Base-by-base conservation (phyloP, 2,888 invertebrate genomes). In the Napeogenes inachia region DNA sequence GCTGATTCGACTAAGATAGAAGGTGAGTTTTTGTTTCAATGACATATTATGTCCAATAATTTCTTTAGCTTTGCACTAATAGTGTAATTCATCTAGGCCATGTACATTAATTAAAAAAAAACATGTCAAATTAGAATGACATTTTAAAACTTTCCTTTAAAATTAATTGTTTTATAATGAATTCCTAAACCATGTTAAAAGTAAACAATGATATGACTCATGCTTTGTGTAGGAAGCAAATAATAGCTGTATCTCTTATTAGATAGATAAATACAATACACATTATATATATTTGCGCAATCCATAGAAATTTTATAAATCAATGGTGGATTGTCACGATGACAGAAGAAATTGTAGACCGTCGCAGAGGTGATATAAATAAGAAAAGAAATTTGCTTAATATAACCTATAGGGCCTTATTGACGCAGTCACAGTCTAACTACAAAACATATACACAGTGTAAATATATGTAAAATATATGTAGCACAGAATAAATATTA, bases 1-100 rank as follows among this genome's bases (percentile, higher is more conserved):
- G 69, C 73, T 62, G 73, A 73, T 56, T 61, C 68, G 10, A 67
- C 54, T n/a, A 73, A 73, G 64, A 69, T 73, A 57, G 73, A 73
- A 70, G 73, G 73, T 73, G 53, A 57, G 66, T 56, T 10, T 42
- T 42, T 42, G 2, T 10, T 10, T 3, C 10, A 42, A 42, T 42
- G 3, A 8, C 4, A 35, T 35, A 35, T 35, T 35, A 6, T 6
- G 35, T 12, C 12, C 3, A 42, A 42, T 35, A 35, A 5, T 6
- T 6, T 10, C 42, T 42, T 42, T 21, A 21, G 21, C 1, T 21
- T 42, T 42, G 8, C 3, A 42, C 5, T 42, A 42, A 42, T 12
- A 42, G 10, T 42, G 42, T 42, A 42, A 10, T 42, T 10, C 5
- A 42, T 42, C 42, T 10, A 42, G 42, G 42, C 42, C 42, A 10